Percentiles rank a stretch among this genome's conserved stretches.
Conservation (phyloP, 2,888 invertebrate species). For the Cyclophora albipunctata region DNA sequence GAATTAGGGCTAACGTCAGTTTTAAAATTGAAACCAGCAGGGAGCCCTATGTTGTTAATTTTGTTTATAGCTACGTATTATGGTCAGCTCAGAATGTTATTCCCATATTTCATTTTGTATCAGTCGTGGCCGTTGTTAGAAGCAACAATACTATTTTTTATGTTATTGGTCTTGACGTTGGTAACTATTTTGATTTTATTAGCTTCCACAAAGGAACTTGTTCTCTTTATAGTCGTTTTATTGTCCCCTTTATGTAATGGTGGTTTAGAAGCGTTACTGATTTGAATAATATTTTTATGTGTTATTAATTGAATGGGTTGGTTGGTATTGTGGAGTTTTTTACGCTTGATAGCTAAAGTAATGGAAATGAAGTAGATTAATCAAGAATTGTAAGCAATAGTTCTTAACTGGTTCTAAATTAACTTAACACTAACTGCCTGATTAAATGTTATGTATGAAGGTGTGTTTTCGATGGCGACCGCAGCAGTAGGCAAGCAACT, state of each 20-base stretch:
- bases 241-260: neutral
- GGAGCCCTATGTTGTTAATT: conserved; percentile 73
- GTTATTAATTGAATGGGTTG: no score
- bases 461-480: no score
- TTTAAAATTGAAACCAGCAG: conserved; percentile 73
- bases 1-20: conserved; percentile 74
- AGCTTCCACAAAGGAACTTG: conserved; percentile 28
- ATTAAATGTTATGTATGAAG: no score
- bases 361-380: no score
- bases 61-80: conserved; percentile 73
- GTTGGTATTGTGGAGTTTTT: no score
- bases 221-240: conserved; percentile 12
- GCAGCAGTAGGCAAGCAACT: no score
- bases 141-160: conserved; percentile 63
- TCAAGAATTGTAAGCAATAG: no score
- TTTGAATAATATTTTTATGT: neutral
- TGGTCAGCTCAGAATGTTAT: conserved; percentile 67
- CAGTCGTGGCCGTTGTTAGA: conserved; percentile 68
- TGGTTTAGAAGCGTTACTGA: neutral
- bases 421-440: no score
- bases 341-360: no score
- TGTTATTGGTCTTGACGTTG: conserved; percentile 51
- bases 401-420: no score
- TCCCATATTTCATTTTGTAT: conserved; percentile 64
- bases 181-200: conserved; percentile 42